Percentiles rank a stretch among this genome's conserved stretches.
These are phyloP conservation scores for Candidula unifasciata DNA, from an alignment of 2,888 invertebrate genomes.

Conservation along the genomic window DNA sequence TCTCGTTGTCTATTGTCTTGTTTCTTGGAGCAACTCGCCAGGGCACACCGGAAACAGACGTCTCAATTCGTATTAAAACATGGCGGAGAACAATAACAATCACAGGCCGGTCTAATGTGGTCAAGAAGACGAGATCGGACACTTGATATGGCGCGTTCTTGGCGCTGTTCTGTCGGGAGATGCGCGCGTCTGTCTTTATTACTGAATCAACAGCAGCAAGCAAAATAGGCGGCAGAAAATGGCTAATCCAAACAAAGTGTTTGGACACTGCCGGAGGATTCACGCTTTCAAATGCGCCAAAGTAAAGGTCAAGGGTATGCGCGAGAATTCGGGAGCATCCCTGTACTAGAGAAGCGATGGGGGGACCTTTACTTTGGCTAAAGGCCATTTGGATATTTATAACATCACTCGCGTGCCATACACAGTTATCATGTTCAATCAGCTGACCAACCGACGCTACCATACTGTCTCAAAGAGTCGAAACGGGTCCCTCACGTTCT, in stretches of 20 bases:
- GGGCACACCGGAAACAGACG: neutral
- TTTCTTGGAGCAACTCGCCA: constrained; percentile 5
- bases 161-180: neutral
- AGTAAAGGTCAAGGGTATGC: constrained; percentile 3
- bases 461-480: no score
- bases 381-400: no score
- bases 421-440: no score
- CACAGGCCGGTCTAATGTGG: neutral
- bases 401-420: no score
- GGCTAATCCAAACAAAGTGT: constrained; percentile 24
- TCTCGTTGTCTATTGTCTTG: neutral
- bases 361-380: no score
- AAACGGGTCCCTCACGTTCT: no score
- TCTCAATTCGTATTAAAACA: neutral
- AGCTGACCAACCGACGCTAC: no score
- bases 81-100: constrained; percentile 1
- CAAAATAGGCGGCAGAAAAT: constrained; percentile 13
- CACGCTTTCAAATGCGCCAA: constrained; percentile 7
- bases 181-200: neutral
- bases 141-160: neutral
- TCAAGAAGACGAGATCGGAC: neutral
- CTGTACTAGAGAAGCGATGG: no score
- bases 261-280: constrained; percentile 5
- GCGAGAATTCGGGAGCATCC: neutral
- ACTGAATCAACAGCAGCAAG: constrained; percentile 32